Evolutionary conservation across 2,797 vertebrate species (phyloP).

Genomic region (Oophaga sylvatica): DNA sequence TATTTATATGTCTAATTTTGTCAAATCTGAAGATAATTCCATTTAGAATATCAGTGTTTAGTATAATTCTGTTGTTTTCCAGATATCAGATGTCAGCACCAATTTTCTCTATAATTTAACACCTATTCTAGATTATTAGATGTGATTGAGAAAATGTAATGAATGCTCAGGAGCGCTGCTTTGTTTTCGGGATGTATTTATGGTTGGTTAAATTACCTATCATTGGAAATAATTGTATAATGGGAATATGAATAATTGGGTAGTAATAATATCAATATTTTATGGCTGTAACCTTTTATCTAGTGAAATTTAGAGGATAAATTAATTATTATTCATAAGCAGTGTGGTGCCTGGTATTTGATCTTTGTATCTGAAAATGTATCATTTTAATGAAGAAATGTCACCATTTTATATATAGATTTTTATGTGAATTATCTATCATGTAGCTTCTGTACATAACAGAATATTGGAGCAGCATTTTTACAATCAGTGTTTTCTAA

Average conservation of each 20-base stretch:
- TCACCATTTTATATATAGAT: not conserved
- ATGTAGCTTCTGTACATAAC: not conserved
- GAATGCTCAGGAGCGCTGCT: not conserved
- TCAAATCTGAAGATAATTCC: not conserved
- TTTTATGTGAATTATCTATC: not conserved
- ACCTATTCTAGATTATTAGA: not conserved
- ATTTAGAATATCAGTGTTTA: not conserved
- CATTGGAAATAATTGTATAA: not conserved
- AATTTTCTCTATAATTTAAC: not conserved
- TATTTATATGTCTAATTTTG: not conserved
- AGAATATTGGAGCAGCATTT: not conserved
- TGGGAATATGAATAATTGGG: not conserved
- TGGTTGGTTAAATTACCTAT: not conserved
- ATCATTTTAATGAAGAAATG: slow-evolving; percentile 1
- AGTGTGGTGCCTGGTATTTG: not conserved
- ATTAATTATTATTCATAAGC: not conserved
- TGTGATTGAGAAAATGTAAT: not conserved
- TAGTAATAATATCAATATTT: not conserved
- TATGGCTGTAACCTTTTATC: not conserved
- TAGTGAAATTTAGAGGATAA: not conserved
- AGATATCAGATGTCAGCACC: not conserved
- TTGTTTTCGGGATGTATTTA: not conserved
- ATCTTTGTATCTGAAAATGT: not conserved
- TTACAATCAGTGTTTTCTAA: not conserved
- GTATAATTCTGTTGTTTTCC: not conserved